These are phyloP conservation scores for Cephus nigrinus DNA, from an alignment of 2,888 invertebrate genomes.

Conservation along the genomic window DNA sequence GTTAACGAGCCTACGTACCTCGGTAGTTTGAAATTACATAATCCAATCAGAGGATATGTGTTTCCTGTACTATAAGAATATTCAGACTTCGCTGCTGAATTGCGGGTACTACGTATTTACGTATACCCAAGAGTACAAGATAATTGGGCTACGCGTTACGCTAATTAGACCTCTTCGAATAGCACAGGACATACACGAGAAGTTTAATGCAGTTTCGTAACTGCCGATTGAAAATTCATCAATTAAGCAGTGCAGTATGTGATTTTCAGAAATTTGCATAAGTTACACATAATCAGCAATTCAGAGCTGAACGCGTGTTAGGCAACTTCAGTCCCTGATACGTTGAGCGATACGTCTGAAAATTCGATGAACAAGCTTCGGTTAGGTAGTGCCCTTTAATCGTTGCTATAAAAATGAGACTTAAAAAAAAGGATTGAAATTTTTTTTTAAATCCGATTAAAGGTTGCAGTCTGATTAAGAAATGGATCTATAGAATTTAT, in stretches of 20 bases:
- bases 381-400: neutral
- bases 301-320: neutral
- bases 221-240: neutral
- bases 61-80: neutral
- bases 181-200: neutral
- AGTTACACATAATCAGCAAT: neutral
- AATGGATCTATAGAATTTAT: neutral
- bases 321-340: neutral
- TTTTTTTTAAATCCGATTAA: neutral
- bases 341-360: neutral
- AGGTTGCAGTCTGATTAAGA: neutral
- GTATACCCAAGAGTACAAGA: neutral
- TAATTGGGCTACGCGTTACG: neutral
- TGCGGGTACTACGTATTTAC: neutral
- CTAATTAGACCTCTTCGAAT: neutral
- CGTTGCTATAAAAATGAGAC: neutral
- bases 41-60: neutral
- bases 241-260: neutral
- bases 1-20: neutral
- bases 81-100: neutral
- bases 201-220: neutral
- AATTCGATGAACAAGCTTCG: neutral
- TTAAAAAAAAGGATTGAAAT: neutral
- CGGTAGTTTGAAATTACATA: neutral
- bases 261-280: neutral